Conservation (phyloP, 2,797 vertebrate genomes). For the Capromys pilorides region DNA sequence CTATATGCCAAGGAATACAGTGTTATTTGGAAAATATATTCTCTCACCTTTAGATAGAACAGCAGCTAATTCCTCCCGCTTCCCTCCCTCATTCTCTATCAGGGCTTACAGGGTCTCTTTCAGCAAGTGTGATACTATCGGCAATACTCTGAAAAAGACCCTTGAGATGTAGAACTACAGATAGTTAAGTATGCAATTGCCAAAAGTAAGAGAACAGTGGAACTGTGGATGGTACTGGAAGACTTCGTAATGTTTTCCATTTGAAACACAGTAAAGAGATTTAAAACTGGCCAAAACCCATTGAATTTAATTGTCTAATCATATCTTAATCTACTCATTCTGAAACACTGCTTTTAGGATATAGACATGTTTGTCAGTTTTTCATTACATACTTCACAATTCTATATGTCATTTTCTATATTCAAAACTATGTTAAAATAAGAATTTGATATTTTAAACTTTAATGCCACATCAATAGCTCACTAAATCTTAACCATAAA, state of each 20-base stretch:
- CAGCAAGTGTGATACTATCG: constrained; percentile 63
- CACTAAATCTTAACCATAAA: constrained; percentile 44
- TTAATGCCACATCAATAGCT: constrained; percentile 11
- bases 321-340: constrained; percentile 11
- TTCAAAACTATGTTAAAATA: constrained; percentile 49
- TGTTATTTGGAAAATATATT: constrained; percentile 80
- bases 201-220: constrained; percentile 31
- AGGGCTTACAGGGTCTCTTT: constrained; percentile 75
- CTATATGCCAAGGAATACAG: constrained; percentile 78
- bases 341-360: constrained; percentile 42
- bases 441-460: constrained; percentile 58
- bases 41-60: constrained; percentile 57
- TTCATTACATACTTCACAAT: constrained; percentile 34
- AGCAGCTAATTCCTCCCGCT: constrained; percentile 66
- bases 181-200: not conserved
- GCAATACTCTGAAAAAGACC: constrained; percentile 64
- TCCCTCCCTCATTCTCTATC: constrained; percentile 55
- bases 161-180: not conserved
- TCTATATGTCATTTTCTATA: constrained; percentile 38
- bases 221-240: not conserved
- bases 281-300: not conserved
- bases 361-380: not conserved
- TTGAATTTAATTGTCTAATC: not conserved
- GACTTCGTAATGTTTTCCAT: constrained; percentile 13
- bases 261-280: constrained; percentile 26